Base-by-base conservation (phyloP, 2,888 invertebrate species). In the Tridacna gigas region DNA sequence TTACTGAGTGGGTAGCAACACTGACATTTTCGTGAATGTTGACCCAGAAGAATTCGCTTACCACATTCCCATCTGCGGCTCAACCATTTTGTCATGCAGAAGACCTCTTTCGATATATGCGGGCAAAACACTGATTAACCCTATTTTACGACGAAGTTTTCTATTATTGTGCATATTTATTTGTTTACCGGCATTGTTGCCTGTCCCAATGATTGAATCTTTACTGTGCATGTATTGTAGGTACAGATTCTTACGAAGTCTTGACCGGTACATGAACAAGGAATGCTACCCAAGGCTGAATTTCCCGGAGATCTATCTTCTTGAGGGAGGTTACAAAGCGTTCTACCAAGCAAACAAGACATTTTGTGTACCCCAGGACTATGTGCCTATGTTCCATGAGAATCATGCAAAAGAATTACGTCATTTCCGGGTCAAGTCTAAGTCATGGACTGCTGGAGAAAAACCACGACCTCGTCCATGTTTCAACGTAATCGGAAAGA, bases 271-370 rank as follows among this genome's bases (percentile, higher is more conserved):
- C 20, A 95, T 96, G 63, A 98, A 99, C 95, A 96, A 96, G 82
- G 97, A 97, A 75, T 95, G 96, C 82, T 99, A 98, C 95, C 99
- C 99, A 0, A 95, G 96, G 0, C 96, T 99, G 0, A 96, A 97
- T 93, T 98, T 97, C 95, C 99, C 99, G 0, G 99, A 99, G 95
- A 95, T 98, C 2, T 99, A 99, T 95, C 95, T 99, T 1, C 96
- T 99, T 25, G 97, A 98, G 93, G 98, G 98, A 1, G 98, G 98
- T 66, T 98, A 98, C 95, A 97, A 97, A 93, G 96, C 96, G 45
- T 99, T 99, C 95, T 98, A 96, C 94, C 28, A 26, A 65, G 20
- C 45, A 48, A 45, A 89, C 4, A 86, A 96, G n/a, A 95, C 96
- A 0, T 95, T 97, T 65, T 97, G 97, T 92, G 96, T 96, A 60